Percentiles rank a stretch among this genome's conserved stretches.
phyloP scores from a whole-genome alignment of 2,888 invertebrate genomes.

The Laothoe populi region DNA sequence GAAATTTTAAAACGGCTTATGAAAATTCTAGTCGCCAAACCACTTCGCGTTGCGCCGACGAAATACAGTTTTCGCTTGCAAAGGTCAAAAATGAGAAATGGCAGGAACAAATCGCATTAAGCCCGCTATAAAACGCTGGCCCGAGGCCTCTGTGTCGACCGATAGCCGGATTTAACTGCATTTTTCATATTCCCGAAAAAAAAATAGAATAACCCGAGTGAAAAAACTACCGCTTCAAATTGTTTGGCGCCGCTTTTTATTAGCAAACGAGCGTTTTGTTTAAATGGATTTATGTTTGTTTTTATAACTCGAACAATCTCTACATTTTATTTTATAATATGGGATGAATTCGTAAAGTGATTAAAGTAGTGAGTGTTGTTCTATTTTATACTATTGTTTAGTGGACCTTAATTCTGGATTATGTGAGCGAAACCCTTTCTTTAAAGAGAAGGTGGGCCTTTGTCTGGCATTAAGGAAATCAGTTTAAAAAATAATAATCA shows the following conservation, averaged over 20 bases:
- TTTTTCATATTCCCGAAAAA: conserved; percentile 36
- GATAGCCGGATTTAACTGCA: conserved; percentile 48
- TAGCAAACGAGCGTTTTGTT: conserved; percentile 6
- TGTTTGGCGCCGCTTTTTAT: conserved; percentile 5
- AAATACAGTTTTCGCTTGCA: conserved; percentile 36
- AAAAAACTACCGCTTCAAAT: conserved; percentile 27
- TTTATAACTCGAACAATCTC: not conserved
- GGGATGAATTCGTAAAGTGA: not conserved
- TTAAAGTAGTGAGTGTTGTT: no score
- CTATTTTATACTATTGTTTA: no score
- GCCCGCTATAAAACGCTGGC: conserved; percentile 36
- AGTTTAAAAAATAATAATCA: no score
- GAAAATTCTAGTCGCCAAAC: conserved; percentile 14
- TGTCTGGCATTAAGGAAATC: no score
- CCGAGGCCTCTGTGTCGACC: conserved; percentile 41
- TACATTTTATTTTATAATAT: not conserved
- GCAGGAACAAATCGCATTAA: conserved; percentile 47
- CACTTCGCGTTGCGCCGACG: conserved; percentile 1
- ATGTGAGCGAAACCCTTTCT: no score
- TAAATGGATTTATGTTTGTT: conserved; percentile 14
- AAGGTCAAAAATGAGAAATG: conserved; percentile 45
- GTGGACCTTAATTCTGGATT: no score
- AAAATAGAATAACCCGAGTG: conserved; percentile 18
- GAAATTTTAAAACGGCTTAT: conserved; percentile 12
- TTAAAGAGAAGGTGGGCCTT: no score